These are phyloP conservation scores for Cotesia congregata DNA, from an alignment of 2,888 invertebrate species.

Conservation along the genomic window DNA sequence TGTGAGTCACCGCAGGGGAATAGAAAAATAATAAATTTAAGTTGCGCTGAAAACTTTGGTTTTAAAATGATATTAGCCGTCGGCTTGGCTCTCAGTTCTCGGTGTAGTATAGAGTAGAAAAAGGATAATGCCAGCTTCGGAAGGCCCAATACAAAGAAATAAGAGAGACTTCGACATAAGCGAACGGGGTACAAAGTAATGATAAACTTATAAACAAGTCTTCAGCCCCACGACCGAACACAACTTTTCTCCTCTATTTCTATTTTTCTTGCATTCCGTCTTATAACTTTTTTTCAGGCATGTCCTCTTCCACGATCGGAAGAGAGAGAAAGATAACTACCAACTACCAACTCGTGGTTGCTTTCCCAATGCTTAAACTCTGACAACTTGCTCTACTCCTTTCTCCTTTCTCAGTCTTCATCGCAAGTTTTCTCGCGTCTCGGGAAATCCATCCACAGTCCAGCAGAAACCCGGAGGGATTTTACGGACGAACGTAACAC, in stretches of 20 bases:
- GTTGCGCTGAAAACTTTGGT: slow-evolving; percentile 64
- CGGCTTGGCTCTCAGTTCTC: slow-evolving; percentile 36
- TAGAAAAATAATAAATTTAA: slow-evolving; percentile 65
- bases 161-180: slow-evolving; percentile 49
- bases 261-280: slow-evolving; percentile 14
- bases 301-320: slow-evolving; percentile 10
- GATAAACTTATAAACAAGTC: slow-evolving; percentile 65
- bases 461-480: slow-evolving; percentile 22
- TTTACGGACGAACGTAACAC: not conserved
- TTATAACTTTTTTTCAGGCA: slow-evolving; percentile 23
- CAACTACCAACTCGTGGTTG: slow-evolving; percentile 35
- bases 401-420: slow-evolving; percentile 37
- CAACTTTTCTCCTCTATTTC: slow-evolving; percentile 36
- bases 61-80: slow-evolving; percentile 66
- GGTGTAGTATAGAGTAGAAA: slow-evolving; percentile 17
- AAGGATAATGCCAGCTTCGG: not conserved
- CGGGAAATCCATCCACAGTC: slow-evolving; percentile 45
- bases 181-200: slow-evolving; percentile 60
- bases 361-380: slow-evolving; percentile 43
- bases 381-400: slow-evolving; percentile 39
- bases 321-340: not conserved
- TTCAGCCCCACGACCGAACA: slow-evolving; percentile 47
- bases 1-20: slow-evolving; percentile 7
- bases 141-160: slow-evolving; percentile 35
- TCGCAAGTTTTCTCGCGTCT: slow-evolving; percentile 45